phyloP scores from a whole-genome alignment of 2,888 invertebrate species.

The Campopleginae sp. region DNA sequence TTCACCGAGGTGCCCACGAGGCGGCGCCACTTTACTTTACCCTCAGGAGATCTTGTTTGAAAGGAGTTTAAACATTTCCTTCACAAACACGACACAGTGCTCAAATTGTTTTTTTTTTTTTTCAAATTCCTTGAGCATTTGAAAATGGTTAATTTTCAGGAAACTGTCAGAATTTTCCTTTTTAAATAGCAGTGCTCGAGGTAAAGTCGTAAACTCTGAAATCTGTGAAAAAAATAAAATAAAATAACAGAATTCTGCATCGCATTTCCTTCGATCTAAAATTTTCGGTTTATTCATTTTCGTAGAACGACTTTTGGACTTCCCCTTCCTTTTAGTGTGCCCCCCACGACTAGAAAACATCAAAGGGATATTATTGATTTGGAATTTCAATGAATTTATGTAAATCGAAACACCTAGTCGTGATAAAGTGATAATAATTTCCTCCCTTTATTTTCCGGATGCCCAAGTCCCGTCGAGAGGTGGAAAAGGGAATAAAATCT shows the following conservation, averaged over 20 bases:
- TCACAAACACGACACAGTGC: not conserved
- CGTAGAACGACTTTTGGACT: not conserved
- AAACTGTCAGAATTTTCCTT: not conserved
- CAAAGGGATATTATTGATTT: not conserved
- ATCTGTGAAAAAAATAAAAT: not conserved
- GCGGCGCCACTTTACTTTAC: slow-evolving; percentile 54
- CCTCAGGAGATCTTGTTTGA: not conserved
- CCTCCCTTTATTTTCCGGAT: not conserved
- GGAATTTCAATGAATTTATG: not conserved
- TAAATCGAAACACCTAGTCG: not conserved
- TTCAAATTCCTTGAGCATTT: not conserved
- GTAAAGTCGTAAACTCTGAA: not conserved
- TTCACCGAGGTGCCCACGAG: slow-evolving; percentile 34
- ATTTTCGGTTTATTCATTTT: not conserved
- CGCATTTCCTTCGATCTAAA: not conserved
- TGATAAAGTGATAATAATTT: not conserved
- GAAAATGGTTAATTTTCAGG: not conserved
- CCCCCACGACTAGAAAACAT: not conserved
- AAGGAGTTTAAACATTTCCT: not conserved
- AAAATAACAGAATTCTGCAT: not conserved
- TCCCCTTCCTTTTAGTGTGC: not conserved
- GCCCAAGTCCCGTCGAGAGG: not conserved
- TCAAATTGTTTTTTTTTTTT: not conserved
- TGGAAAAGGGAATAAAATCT: slow-evolving; percentile 13
- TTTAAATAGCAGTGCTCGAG: not conserved